Conservation (phyloP, 1,140 invertebrate genomes). For the Varroa destructor region DNA sequence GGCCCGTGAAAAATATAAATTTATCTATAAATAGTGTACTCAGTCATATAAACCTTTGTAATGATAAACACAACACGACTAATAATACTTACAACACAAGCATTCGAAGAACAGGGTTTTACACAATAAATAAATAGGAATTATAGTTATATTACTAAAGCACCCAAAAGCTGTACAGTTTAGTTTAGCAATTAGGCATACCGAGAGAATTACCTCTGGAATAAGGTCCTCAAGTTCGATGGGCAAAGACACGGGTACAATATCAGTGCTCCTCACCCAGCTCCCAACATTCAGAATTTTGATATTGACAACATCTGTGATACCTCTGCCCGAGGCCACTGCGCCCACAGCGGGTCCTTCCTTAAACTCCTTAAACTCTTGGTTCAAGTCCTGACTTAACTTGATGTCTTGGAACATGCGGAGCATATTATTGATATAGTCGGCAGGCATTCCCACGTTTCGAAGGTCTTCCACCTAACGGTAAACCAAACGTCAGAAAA, state of each 20-base stretch:
- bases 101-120: too few relatives aligned
- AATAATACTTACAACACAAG: too few relatives aligned
- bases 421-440: conserved; percentile 95
- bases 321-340: conserved; percentile 20
- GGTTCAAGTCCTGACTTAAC: conserved; percentile 95
- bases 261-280: conserved; percentile 84
- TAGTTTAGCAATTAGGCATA: too few relatives aligned
- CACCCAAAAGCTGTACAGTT: too few relatives aligned
- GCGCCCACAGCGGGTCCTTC: conserved; percentile 46
- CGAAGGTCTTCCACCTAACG: conserved; percentile 37
- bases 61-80: too few relatives aligned
- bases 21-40: too few relatives aligned
- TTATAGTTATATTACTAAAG: too few relatives aligned
- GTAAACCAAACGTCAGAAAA: conserved; percentile 26
- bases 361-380: conserved; percentile 66
- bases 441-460: conserved; percentile 95
- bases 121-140: too few relatives aligned
- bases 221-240: conserved; percentile 96
- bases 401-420: conserved; percentile 85
- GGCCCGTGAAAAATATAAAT: too few relatives aligned
- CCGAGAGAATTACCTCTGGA: conserved; percentile 53
- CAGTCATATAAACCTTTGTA: too few relatives aligned
- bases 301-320: conserved; percentile 45
- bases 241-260: conserved; percentile 85
- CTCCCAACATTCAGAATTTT: conserved; percentile 95